Evolutionary conservation across 2,113 vertebrate genomes (phyloP), one percentile per base, ranked within the genome.

Genomic region (Chaetops frenatus): DNA sequence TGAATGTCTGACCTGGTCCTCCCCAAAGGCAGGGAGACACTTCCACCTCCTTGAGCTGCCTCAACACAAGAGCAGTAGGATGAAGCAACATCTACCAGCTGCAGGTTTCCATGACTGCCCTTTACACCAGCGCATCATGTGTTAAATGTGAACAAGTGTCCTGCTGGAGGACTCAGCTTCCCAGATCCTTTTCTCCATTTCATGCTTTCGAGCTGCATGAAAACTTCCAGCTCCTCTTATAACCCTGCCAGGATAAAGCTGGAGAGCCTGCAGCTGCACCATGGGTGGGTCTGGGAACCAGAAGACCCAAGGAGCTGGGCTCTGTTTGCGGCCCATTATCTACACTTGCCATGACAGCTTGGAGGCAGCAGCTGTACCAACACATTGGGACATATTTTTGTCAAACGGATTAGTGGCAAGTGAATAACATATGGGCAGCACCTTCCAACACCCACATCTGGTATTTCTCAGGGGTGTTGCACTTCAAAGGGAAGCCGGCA

Each of bases 381-480:
- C 42, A 73, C 36, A 54, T 16, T 38, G 77, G 66, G 80, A 81
- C 24, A 15, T 74, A 62, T 71, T 81, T 88, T 78, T 81, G 56
- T 88, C 65, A 89, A 66, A 60, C 15, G 64, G 56, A 56, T 88
- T 84, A 91, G 65, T 79, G 70, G n/a, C 56, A 81, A 92, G 80
- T 40, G 53, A 88, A 11, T 79, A 72, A 87, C 65, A 57, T 12
- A n/a, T 14, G 44, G 69, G 36, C 73, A 76, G 31, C 36, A 71
- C 77, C 69, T 84, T 95, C 81, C 57, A 88, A 86, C 67, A 88
- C 58, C 88, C 86, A 78, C 88, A 92, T 84, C 77, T 95, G 89
- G 83, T 77, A 87, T 95, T 94, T 81, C 81, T 95, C 83, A 92
- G 65, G 40, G 40, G 69, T 33, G 40, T 64, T 94, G 56, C 57